Conservation (phyloP, 2,888 invertebrate species). For the Cheiracanthium punctorium region DNA sequence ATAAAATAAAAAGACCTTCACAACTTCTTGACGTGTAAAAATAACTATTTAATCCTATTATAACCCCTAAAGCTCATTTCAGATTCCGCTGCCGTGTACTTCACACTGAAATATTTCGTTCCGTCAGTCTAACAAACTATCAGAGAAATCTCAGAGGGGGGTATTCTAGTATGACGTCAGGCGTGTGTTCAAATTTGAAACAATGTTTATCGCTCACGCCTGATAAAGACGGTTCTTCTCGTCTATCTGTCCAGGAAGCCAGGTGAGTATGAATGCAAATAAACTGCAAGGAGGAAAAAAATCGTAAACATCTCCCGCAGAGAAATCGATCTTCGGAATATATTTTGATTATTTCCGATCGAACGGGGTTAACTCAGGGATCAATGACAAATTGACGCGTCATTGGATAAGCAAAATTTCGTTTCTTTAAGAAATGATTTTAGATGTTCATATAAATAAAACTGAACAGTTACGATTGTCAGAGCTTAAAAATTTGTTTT, state of each 20-base stretch:
- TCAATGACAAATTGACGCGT: not conserved
- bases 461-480: no score
- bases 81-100: no score
- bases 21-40: no score
- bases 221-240: not conserved
- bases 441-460: no score
- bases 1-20: no score
- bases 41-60: no score
- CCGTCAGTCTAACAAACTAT: not conserved
- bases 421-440: no score
- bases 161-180: not conserved
- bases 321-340: conserved; percentile 11
- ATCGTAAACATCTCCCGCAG: conserved; percentile 9
- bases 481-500: no score
- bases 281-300: not conserved
- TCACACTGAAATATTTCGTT: no score
- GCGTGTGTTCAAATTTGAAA: not conserved
- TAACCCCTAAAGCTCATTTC: no score
- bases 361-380: not conserved
- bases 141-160: not conserved
- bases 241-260: not conserved
- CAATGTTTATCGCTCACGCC: not conserved
- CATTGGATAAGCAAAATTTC: no score
- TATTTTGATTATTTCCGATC: not conserved
- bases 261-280: not conserved